phyloP scores from a whole-genome alignment of 2,113 vertebrate species.

The Ifrita kowaldi region DNA sequence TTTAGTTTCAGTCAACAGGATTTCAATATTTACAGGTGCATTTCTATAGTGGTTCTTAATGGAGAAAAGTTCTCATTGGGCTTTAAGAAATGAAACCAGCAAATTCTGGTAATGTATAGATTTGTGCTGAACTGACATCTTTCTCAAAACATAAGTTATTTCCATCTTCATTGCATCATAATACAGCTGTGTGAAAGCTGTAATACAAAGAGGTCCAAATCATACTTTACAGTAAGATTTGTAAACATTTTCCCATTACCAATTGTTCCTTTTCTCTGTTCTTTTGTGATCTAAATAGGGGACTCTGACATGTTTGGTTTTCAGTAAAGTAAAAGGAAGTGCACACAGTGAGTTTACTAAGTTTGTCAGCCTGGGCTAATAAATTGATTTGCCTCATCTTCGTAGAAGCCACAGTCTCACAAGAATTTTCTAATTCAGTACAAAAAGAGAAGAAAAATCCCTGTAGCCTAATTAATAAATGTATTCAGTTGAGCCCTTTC shows the following conservation, averaged over 20 bases:
- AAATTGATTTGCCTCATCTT: background rate
- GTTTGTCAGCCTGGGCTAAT: background rate
- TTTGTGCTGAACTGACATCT: background rate
- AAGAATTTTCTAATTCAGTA: background rate
- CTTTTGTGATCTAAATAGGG: slow-evolving; percentile 21
- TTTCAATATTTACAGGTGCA: background rate
- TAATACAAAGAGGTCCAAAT: background rate
- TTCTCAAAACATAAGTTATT: background rate
- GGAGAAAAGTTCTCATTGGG: background rate
- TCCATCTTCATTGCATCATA: background rate
- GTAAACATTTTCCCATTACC: slow-evolving; percentile 20
- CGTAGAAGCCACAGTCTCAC: background rate
- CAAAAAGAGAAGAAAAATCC: background rate
- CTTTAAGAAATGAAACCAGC: background rate
- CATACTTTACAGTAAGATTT: slow-evolving; percentile 54
- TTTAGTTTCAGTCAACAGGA: background rate
- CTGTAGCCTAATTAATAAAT: background rate
- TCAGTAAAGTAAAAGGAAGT: slow-evolving; percentile 63
- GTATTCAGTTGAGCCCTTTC: background rate
- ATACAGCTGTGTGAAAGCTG: background rate
- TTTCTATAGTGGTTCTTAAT: background rate
- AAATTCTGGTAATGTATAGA: slow-evolving; percentile 1
- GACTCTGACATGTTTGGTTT: slow-evolving; percentile 28
- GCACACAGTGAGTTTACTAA: background rate
- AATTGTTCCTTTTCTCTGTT: slow-evolving; percentile 43